Conservation (phyloP, 53 echinoderm and acorn worm species). For the Astropecten irregularis region DNA sequence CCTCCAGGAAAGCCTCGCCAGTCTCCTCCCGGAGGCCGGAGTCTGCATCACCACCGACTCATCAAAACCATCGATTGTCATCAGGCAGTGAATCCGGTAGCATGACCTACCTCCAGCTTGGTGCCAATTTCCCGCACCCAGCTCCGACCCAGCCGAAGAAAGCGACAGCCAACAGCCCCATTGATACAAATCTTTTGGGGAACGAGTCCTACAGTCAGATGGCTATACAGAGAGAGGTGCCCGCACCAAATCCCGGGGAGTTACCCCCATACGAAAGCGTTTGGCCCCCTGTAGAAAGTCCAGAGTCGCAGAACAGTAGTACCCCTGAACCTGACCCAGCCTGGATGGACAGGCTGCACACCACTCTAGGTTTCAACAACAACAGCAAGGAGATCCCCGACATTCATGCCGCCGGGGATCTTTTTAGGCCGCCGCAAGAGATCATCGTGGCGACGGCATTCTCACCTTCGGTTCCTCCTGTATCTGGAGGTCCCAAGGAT, state of each 20-base stretch:
- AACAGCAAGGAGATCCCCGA: constrained; percentile 48
- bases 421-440: constrained; percentile 15
- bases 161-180: neutral
- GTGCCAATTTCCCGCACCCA: constrained; percentile 44
- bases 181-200: neutral
- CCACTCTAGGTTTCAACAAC: constrained; percentile 35
- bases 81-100: constrained; percentile 20
- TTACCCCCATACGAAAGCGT: neutral
- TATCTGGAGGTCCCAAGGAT: neutral
- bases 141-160: neutral
- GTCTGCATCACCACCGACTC: neutral
- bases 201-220: constrained; percentile 2
- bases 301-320: neutral
- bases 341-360: neutral
- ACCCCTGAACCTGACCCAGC: neutral
- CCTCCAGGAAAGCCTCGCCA: neutral
- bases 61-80: neutral
- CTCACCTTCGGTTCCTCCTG: neutral
- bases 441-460: constrained; percentile 22
- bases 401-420: neutral
- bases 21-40: neutral
- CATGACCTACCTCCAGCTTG: constrained; percentile 23
- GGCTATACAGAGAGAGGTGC: neutral
- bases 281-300: constrained; percentile 24
- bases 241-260: neutral